Conservation (phyloP, 2,888 invertebrate genomes). For the Cantharis rustica region DNA sequence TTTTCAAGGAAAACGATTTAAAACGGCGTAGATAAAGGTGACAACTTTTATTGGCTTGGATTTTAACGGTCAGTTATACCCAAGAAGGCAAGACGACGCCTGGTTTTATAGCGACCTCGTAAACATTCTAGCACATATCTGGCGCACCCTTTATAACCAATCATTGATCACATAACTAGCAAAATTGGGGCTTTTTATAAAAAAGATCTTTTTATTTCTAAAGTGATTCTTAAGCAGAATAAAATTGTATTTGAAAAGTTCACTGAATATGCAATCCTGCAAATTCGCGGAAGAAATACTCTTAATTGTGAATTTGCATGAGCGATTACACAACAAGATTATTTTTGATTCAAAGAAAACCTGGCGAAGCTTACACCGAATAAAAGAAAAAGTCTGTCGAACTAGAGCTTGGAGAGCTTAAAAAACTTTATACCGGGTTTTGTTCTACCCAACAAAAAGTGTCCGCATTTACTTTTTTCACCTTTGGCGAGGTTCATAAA, state of each 20-base stretch:
- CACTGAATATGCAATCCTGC: background rate
- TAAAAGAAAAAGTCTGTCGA: background rate
- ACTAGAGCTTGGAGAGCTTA: background rate
- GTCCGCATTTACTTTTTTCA: background rate
- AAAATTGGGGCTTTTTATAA: conserved; percentile 29
- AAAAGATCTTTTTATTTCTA: background rate
- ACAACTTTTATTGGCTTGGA: conserved; percentile 44
- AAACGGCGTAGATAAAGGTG: conserved; percentile 40
- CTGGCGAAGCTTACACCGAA: background rate
- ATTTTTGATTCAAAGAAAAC: background rate
- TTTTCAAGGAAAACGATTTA: conserved; percentile 28
- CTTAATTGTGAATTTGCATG: background rate
- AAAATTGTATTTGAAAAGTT: background rate
- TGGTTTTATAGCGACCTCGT: conserved; percentile 36
- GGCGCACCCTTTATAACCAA: conserved; percentile 41
- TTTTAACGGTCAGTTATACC: conserved; percentile 47
- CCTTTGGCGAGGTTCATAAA: background rate
- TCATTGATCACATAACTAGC: conserved; percentile 40
- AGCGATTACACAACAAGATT: background rate
- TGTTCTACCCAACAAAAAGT: background rate
- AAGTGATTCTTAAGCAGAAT: background rate
- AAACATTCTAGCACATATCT: conserved; percentile 37
- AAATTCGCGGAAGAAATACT: background rate
- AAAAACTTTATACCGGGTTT: background rate
- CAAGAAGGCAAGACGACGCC: conserved; percentile 41